These are phyloP conservation scores for Lasioglossum malachurum DNA, from an alignment of 2,888 invertebrate species.

Conservation along the genomic window DNA sequence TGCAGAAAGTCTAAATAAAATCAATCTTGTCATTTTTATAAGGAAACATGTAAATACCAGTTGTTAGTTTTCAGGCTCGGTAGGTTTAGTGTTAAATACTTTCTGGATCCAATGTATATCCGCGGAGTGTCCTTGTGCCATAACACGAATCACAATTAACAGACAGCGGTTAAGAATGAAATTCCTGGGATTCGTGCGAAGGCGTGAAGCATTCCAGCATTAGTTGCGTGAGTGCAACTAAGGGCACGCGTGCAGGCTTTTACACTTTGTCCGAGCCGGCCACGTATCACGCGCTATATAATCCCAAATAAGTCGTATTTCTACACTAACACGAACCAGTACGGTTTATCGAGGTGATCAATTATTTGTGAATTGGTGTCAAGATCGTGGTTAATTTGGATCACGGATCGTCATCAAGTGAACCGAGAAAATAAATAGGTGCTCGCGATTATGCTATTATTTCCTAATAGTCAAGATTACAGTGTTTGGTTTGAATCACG, in stretches of 20 bases:
- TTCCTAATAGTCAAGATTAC: not conserved
- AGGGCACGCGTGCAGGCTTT: conserved; percentile 51
- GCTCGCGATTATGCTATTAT: not conserved
- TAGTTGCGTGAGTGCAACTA: conserved; percentile 47
- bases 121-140: conserved; percentile 23
- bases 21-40: too few relatives aligned
- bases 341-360: conserved; percentile 49
- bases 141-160: conserved; percentile 36
- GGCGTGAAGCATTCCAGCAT: conserved; percentile 70
- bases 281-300: conserved; percentile 23
- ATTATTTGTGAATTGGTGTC: conserved; percentile 67
- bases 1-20: too few relatives aligned
- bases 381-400: conserved; percentile 56
- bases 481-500: not conserved
- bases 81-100: not conserved
- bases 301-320: conserved; percentile 16
- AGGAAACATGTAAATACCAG: too few relatives aligned
- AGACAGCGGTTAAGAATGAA: conserved; percentile 46
- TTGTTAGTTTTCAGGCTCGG: too few relatives aligned
- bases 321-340: not conserved
- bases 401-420: conserved; percentile 1
- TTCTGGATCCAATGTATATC: not conserved
- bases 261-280: conserved; percentile 18
- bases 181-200: conserved; percentile 66
- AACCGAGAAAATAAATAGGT: conserved; percentile 8